Percentiles rank a stretch among this genome's conserved stretches.
phyloP scores from a whole-genome alignment of 1,140 invertebrate genomes.

The Drosophila pectinifera region DNA sequence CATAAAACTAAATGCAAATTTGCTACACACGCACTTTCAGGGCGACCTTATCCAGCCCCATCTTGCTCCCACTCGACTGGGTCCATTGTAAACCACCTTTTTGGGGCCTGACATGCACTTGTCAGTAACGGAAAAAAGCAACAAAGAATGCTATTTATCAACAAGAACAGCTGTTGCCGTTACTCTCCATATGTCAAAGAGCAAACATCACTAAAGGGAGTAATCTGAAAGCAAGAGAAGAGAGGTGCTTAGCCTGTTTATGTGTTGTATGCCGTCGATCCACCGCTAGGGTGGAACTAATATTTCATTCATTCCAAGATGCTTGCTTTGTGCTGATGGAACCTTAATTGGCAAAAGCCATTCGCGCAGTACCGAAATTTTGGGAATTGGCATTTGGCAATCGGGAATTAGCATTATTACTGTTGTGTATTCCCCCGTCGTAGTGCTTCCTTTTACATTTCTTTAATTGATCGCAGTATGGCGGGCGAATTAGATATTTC shows the following conservation, averaged over 20 bases:
- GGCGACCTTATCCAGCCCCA: slow-evolving; percentile 4
- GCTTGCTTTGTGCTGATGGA: slow-evolving; percentile 18
- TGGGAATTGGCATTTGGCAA: slow-evolving; percentile 21
- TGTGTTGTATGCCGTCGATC: slow-evolving; percentile 10
- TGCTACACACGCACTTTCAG: slow-evolving; percentile 31
- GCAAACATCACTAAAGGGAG: slow-evolving; percentile 16
- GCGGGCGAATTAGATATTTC: slow-evolving; percentile 65
- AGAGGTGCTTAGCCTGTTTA: slow-evolving; percentile 31
- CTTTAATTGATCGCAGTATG: slow-evolving; percentile 69
- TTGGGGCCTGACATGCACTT: slow-evolving; percentile 29
- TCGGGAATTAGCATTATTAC: slow-evolving; percentile 27
- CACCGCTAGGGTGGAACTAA: slow-evolving; percentile 15
- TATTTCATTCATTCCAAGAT: slow-evolving; percentile 14
- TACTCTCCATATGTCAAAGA: slow-evolving; percentile 17
- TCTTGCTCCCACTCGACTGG: neutral
- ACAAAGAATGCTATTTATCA: slow-evolving; percentile 44
- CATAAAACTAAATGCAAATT: slow-evolving; percentile 11
- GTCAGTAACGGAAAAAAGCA: neutral
- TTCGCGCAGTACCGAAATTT: slow-evolving; percentile 42
- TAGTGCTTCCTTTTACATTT: slow-evolving; percentile 49
- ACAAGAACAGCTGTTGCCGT: slow-evolving; percentile 56
- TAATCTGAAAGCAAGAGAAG: neutral
- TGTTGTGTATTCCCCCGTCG: slow-evolving; percentile 17
- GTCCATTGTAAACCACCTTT: slow-evolving; percentile 10
- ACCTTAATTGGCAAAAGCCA: slow-evolving; percentile 65